Conservation (phyloP, 2,113 vertebrate genomes). For the Megaceryle torquata region DNA sequence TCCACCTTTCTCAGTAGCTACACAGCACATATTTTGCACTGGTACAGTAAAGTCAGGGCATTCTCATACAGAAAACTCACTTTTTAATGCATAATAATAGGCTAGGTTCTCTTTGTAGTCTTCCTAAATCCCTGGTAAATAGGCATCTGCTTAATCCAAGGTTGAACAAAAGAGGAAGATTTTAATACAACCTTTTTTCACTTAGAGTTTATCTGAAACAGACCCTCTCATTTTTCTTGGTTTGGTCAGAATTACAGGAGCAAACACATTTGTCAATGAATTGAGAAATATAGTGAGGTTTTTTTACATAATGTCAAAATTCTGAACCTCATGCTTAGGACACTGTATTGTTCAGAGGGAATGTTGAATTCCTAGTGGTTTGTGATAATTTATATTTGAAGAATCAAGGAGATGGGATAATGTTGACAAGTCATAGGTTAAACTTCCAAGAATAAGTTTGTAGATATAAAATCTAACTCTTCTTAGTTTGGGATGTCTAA, state of each 20-base stretch:
- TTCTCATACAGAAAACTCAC: not conserved
- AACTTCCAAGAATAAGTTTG: not conserved
- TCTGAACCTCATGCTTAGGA: not conserved
- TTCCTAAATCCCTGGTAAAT: not conserved
- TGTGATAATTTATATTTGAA: not conserved
- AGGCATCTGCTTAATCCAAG: not conserved
- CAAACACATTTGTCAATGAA: not conserved
- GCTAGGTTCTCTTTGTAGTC: not conserved
- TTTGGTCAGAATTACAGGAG: not conserved
- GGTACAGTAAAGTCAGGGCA: not conserved
- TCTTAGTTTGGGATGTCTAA: not conserved
- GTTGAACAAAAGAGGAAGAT: not conserved
- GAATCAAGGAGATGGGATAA: not conserved
- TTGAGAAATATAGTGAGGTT: not conserved
- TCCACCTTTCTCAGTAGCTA: not conserved
- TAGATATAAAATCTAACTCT: not conserved
- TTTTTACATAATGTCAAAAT: not conserved
- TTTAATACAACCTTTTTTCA: not conserved
- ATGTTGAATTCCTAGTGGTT: not conserved
- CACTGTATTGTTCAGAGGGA: not conserved
- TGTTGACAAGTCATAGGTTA: not conserved
- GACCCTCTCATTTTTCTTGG: not conserved
- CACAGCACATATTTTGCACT: not conserved
- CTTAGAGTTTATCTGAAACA: not conserved
- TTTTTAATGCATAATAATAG: conserved; percentile 11